Evolutionary conservation across 1,140 invertebrate genomes (phyloP), one percentile per base, ranked within the genome.

Genomic region (Heliconius congener): DNA sequence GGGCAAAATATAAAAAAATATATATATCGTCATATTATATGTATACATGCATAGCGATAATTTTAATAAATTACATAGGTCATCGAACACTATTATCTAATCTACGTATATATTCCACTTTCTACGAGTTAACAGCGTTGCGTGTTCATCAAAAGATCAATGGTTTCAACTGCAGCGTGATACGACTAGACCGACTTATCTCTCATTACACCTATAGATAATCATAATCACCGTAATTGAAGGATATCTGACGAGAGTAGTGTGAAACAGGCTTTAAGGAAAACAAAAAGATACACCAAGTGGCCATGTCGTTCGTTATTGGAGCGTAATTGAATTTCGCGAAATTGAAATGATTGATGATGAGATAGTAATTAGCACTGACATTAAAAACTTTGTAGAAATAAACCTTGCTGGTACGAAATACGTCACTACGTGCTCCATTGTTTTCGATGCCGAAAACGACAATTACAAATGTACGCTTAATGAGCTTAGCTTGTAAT

Each of bases 391-490:
- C 39, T 16, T 79, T 50, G 34, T 50, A 50, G 39, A 74, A 78
- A 77, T n/a, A 55, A 66, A 71, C 80, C 76, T 81, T 80, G 66
- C 30, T 5, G 30, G n/a, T 60, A 70, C 18, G 50, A 42, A 30
- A 78, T 78, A 82, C 76, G 77, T 39, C 39, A 57, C 46, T 42
- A 70, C 72, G 60, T 37, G 27, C 27, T 18, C 23, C 27, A 77
- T 71, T 71, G 66, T 71, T n/a, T 76, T 46, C 83, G 86, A 75
- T 87, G 81, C 84, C 88, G 73, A 90, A 91, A 91, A 86, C 87
- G 88, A 91, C 88, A 89, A 91, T 91, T 87, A 91, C 88, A 91
- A 92, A 93, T 91, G 86, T 86, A 88, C 82, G 87, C 85, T 88
- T 94, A 94, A 94, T 93, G 88, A 92, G 89, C 81, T 88, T 83